These are phyloP conservation scores for Ophraella communa DNA, from an alignment of 2,888 invertebrate species.

Conservation along the genomic window DNA sequence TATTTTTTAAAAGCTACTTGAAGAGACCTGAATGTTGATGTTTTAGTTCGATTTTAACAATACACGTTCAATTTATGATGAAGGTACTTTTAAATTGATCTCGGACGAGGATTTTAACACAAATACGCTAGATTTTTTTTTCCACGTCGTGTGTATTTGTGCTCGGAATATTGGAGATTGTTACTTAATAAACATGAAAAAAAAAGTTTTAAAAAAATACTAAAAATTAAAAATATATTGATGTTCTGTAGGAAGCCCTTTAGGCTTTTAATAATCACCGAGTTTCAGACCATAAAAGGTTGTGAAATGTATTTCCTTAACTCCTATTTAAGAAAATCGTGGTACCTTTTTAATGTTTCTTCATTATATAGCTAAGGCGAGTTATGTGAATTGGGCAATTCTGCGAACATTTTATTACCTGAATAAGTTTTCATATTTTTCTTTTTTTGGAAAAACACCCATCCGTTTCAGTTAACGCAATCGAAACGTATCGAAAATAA, in stretches of 20 bases:
- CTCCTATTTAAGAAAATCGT: slow-evolving; percentile 33
- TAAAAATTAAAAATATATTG: slow-evolving; percentile 40
- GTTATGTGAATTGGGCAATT: slow-evolving; percentile 5
- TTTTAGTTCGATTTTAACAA: background rate
- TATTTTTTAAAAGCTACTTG: background rate
- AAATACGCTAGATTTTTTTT: slow-evolving; percentile 24
- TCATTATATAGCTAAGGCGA: slow-evolving; percentile 22
- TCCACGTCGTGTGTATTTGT: slow-evolving; percentile 25
- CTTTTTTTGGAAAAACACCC: background rate
- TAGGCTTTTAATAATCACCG: slow-evolving; percentile 53
- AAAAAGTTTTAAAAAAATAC: slow-evolving; percentile 30
- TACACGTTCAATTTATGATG: background rate
- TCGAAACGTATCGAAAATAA: too few relatives aligned
- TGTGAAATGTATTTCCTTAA: slow-evolving; percentile 54
- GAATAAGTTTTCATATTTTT: background rate
- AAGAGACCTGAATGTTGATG: background rate
- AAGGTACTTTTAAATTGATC: slow-evolving; percentile 27
- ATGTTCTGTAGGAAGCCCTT: slow-evolving; percentile 45
- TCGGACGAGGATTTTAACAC: slow-evolving; percentile 18
- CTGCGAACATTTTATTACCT: slow-evolving; percentile 6
- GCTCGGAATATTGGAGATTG: slow-evolving; percentile 33
- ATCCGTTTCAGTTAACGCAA: too few relatives aligned
- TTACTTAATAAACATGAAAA: slow-evolving; percentile 37
- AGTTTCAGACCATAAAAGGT: slow-evolving; percentile 56
- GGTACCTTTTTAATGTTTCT: slow-evolving; percentile 22